Percentiles rank a stretch among this genome's conserved stretches.
Conservation (phyloP, 37 sponge, comb jelly and placozoan genomes). For the Haliclona indistincta region DNA sequence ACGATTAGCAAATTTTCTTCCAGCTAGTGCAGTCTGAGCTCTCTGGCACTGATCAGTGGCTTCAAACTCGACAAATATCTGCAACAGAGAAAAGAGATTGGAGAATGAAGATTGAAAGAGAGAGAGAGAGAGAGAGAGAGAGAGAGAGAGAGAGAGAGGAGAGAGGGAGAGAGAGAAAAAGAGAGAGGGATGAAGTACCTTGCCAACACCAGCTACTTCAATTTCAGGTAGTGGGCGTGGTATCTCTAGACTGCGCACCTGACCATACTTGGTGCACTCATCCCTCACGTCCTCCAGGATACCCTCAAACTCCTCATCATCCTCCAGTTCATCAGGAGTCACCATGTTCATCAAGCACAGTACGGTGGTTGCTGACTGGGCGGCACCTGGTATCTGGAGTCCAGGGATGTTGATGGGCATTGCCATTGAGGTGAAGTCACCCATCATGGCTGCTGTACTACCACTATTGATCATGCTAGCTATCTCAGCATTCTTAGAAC, state of each 20-base stretch:
- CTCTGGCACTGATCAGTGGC: slow-evolving; percentile 56
- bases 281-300: slow-evolving; percentile 98
- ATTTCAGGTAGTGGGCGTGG: slow-evolving; percentile 88
- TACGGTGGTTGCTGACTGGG: slow-evolving; percentile 64
- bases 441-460: too few relatives aligned
- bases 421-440: slow-evolving; percentile 17
- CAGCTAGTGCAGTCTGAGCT: slow-evolving; percentile 87
- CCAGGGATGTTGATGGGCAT: slow-evolving; percentile 84
- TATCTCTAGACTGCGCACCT: slow-evolving; percentile 80
- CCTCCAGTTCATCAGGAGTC: slow-evolving; percentile 87
- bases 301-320: slow-evolving; percentile 98
- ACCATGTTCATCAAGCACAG: slow-evolving; percentile 99
- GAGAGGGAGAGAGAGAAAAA: too few relatives aligned
- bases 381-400: slow-evolving; percentile 31
- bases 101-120: background rate
- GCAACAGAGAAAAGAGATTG: background rate
- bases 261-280: slow-evolving; percentile 90
- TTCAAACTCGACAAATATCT: slow-evolving; percentile 95
- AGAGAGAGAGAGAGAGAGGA: too few relatives aligned
- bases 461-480: too few relatives aligned
- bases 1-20: slow-evolving; percentile 96
- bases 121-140: background rate
- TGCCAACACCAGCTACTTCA: slow-evolving; percentile 91
- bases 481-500: slow-evolving; percentile 63
- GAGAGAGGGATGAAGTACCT: slow-evolving; percentile 76